Conservation (phyloP, 2,797 vertebrate species). For the Sebastes trivittatus region DNA sequence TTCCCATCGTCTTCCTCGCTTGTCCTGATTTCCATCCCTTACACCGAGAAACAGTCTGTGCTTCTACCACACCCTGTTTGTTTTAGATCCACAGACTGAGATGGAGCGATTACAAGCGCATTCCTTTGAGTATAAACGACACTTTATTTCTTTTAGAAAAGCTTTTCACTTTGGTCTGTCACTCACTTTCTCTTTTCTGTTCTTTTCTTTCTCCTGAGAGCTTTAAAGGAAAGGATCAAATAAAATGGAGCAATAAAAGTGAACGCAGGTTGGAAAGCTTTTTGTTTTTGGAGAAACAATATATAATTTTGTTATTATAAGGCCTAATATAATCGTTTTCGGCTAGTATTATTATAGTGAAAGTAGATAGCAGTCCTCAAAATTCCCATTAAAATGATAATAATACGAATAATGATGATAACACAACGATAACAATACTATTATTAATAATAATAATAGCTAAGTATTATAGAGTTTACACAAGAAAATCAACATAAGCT, state of each 20-base stretch:
- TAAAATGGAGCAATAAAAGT: conserved; percentile 59
- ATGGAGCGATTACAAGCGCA: conserved; percentile 84
- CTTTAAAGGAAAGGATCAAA: conserved; percentile 78
- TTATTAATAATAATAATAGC: not conserved
- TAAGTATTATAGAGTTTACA: not conserved
- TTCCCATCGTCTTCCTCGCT: conserved; percentile 68
- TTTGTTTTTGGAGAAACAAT: too few relatives aligned
- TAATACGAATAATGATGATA: not conserved
- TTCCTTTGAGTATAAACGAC: conserved; percentile 62
- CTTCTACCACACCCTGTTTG: conserved; percentile 83
- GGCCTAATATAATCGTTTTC: too few relatives aligned
- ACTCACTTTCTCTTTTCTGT: conserved; percentile 77
- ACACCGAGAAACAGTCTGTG: not conserved
- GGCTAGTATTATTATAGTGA: not conserved
- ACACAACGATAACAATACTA: not conserved
- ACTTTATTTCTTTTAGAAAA: conserved; percentile 42
- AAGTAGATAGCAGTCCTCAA: not conserved
- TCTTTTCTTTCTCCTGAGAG: conserved; percentile 65
- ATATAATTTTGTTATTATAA: not conserved
- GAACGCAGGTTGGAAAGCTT: conserved; percentile 34
- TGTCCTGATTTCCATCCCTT: conserved; percentile 79
- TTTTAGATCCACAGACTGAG: conserved; percentile 84
- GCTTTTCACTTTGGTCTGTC: conserved; percentile 83
- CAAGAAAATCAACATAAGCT: not conserved
- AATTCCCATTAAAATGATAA: not conserved